Evolutionary conservation across 2,113 vertebrate species (phyloP).

Genomic region (Eira barbara): DNA sequence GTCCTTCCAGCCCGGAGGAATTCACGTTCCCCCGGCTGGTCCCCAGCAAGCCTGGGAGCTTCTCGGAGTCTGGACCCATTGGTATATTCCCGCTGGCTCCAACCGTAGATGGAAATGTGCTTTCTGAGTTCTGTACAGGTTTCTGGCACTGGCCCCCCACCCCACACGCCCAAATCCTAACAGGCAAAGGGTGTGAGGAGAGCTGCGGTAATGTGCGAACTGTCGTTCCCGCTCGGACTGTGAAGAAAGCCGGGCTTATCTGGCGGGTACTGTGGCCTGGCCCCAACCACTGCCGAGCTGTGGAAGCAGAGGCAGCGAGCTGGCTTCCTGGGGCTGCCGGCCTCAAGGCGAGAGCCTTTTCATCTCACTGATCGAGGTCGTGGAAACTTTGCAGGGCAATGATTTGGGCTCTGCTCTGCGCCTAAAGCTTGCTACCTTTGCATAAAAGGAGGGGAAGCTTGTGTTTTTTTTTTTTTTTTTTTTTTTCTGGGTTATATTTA

Average conservation of each 20-base stretch:
- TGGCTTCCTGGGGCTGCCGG: slow-evolving; percentile 47
- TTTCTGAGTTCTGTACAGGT: slow-evolving; percentile 49
- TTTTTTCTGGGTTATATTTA: slow-evolving; percentile 65
- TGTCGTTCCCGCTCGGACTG: slow-evolving; percentile 17
- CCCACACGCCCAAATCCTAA: slow-evolving; percentile 37
- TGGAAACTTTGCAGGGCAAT: neutral
- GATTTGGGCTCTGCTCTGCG: neutral
- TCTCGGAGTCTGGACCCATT: rapidly evolving
- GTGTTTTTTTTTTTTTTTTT: neutral
- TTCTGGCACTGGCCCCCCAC: slow-evolving; percentile 26
- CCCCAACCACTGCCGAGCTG: neutral
- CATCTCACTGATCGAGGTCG: neutral
- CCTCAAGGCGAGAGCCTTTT: neutral
- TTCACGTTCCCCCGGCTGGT: neutral
- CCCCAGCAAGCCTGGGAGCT: neutral
- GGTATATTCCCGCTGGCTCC: rapidly evolving
- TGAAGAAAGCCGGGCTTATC: neutral
- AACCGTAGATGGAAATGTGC: neutral
- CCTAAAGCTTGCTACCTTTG: slow-evolving; percentile 37
- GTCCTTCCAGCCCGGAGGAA: neutral
- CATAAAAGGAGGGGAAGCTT: slow-evolving; percentile 67
- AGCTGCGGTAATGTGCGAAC: slow-evolving; percentile 14
- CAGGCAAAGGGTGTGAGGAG: neutral
- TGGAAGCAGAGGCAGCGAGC: neutral
- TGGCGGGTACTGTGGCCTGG: slow-evolving; percentile 39